Evolutionary conservation across 2,113 vertebrate genomes (phyloP).

Genomic region (Corapipo altera): DNA sequence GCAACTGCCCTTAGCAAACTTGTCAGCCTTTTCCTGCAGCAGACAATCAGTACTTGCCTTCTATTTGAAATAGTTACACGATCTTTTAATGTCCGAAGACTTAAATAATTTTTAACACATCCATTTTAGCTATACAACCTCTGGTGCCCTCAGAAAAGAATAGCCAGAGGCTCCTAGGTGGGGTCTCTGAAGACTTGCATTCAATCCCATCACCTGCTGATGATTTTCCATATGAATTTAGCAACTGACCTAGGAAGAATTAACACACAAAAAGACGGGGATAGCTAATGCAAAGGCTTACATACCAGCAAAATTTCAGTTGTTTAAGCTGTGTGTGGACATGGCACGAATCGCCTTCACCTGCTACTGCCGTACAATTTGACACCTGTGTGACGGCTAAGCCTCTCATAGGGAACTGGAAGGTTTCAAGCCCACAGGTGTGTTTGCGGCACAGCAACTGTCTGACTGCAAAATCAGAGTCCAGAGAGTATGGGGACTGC

Average conservation of each 20-base stretch:
- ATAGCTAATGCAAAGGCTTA: neutral
- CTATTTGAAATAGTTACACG: neutral
- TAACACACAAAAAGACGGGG: neutral
- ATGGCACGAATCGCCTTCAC: neutral
- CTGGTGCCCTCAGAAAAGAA: neutral
- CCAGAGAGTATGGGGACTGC: neutral
- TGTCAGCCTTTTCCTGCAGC: neutral
- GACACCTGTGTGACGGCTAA: neutral
- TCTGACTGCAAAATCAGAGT: neutral
- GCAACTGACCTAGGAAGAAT: neutral
- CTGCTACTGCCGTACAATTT: neutral
- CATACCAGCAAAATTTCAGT: neutral
- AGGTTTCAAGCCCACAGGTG: neutral
- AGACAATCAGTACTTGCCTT: neutral
- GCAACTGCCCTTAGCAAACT: neutral
- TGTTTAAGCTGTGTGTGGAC: neutral
- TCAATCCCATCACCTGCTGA: neutral
- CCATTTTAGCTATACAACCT: neutral
- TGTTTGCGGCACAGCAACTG: neutral
- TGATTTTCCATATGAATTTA: neutral
- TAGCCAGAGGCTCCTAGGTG: neutral
- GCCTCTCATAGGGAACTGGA: accelerated
- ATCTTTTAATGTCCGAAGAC: neutral
- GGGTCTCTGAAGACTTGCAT: neutral
- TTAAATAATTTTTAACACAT: neutral